Percentiles rank a stretch among this genome's conserved stretches.
Conservation (phyloP, 1,140 invertebrate species). For the Lepidostoma basale region DNA sequence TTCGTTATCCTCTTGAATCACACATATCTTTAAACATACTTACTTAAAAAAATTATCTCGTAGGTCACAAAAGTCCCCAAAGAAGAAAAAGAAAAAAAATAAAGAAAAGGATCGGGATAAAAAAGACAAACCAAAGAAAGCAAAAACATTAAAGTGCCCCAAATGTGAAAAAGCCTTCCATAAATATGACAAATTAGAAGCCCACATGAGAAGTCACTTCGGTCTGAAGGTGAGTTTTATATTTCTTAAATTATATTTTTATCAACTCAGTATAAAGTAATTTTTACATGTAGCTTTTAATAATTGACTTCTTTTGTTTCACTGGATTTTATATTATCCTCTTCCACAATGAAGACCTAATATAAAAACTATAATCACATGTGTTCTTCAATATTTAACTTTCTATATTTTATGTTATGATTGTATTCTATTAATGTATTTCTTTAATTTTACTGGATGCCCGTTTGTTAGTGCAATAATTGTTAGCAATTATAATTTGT, state of each 20-base stretch:
- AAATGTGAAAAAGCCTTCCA: slow-evolving; percentile 59
- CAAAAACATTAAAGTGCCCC: slow-evolving; percentile 53
- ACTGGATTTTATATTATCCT: not conserved
- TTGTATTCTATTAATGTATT: too few relatives aligned
- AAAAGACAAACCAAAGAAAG: slow-evolving; percentile 46
- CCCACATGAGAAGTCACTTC: slow-evolving; percentile 59
- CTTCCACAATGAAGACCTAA: too few relatives aligned
- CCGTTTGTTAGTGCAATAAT: too few relatives aligned
- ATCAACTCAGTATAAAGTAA: not conserved
- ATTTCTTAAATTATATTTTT: not conserved
- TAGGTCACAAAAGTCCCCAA: slow-evolving; percentile 39
- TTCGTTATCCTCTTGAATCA: too few relatives aligned
- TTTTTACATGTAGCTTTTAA: not conserved
- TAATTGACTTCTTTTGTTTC: not conserved
- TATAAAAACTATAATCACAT: too few relatives aligned
- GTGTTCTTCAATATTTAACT: too few relatives aligned
- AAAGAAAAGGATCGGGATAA: too few relatives aligned
- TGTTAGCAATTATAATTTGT: too few relatives aligned
- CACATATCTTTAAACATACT: too few relatives aligned
- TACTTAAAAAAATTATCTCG: not conserved
- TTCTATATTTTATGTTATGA: too few relatives aligned
- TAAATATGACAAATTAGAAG: slow-evolving; percentile 60
- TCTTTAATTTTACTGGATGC: too few relatives aligned
- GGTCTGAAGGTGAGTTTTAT: slow-evolving; percentile 54
- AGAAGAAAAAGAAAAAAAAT: slow-evolving; percentile 43